phyloP scores from a whole-genome alignment of 2,113 vertebrate species.

The Albula glossodonta region DNA sequence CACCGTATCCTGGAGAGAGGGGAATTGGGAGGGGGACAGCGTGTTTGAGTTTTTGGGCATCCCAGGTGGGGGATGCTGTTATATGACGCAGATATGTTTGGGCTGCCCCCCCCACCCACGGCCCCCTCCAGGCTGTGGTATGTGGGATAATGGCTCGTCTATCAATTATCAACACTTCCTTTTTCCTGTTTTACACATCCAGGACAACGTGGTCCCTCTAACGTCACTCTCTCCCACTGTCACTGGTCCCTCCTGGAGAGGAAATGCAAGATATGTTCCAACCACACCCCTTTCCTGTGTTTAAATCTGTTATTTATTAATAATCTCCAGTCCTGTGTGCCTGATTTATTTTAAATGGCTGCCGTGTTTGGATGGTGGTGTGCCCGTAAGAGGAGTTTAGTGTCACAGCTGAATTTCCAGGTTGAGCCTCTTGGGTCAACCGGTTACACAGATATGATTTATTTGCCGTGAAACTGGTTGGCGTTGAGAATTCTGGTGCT shows the following conservation, averaged over 20 bases:
- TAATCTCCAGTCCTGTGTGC: not conserved
- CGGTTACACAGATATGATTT: not conserved
- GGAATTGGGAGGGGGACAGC: no score
- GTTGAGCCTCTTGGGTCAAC: not conserved
- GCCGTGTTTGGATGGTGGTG: not conserved
- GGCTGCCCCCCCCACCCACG: no score
- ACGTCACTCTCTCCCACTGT: not conserved
- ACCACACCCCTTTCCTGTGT: not conserved
- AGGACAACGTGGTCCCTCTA: not conserved
- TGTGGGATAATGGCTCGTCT: not conserved
- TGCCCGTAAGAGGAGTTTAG: not conserved
- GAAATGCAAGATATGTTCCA: not conserved
- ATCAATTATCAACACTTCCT: conserved; percentile 6
- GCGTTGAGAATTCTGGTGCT: not conserved
- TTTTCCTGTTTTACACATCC: not conserved
- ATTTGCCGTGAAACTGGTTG: not conserved
- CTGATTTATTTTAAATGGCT: not conserved
- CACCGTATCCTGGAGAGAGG: no score
- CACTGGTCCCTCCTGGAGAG: not conserved
- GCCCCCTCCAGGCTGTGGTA: no score
- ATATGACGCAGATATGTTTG: no score
- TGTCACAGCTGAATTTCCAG: no score
- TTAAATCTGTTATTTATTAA: not conserved
- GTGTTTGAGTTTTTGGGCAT: no score
- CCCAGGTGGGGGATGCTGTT: no score